Conservation (phyloP, 2,888 invertebrate species). For the Cephus runcator region DNA sequence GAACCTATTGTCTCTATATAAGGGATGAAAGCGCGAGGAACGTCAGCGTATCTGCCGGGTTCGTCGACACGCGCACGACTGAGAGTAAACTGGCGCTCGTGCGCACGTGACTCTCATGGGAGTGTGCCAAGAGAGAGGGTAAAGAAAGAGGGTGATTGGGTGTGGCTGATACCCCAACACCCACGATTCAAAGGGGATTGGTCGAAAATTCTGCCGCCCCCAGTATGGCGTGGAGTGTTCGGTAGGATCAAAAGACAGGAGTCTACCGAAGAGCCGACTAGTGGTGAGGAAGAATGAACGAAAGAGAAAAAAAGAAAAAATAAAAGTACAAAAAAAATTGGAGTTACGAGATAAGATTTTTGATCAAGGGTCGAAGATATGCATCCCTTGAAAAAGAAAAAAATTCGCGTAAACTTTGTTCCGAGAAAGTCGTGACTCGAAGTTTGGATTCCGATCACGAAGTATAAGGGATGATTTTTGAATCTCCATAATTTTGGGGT, state of each 20-base stretch:
- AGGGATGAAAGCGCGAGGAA: slow-evolving; percentile 26
- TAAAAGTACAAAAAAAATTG: background rate
- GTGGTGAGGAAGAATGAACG: background rate
- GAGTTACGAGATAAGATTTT: background rate
- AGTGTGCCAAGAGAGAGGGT: background rate
- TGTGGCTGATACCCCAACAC: slow-evolving; percentile 48
- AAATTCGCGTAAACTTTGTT: background rate
- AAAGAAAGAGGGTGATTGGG: slow-evolving; percentile 28
- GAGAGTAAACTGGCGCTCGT: slow-evolving; percentile 47
- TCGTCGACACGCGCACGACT: slow-evolving; percentile 52
- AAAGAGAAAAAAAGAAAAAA: background rate
- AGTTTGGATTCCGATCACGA: background rate
- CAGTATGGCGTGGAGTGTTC: slow-evolving; percentile 56
- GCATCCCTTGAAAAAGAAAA: background rate
- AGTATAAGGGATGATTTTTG: background rate
- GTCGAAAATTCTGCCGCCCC: slow-evolving; percentile 53
- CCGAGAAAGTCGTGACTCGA: background rate
- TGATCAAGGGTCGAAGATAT: background rate
- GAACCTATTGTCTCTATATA: background rate
- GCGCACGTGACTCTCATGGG: slow-evolving; percentile 58
- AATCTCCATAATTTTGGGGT: background rate
- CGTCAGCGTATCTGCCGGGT: background rate
- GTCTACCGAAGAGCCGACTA: background rate
- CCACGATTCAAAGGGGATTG: slow-evolving; percentile 48
- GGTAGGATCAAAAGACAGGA: background rate